Base-by-base conservation (phyloP, 2,113 vertebrate species). In the Urocolius indicus region DNA sequence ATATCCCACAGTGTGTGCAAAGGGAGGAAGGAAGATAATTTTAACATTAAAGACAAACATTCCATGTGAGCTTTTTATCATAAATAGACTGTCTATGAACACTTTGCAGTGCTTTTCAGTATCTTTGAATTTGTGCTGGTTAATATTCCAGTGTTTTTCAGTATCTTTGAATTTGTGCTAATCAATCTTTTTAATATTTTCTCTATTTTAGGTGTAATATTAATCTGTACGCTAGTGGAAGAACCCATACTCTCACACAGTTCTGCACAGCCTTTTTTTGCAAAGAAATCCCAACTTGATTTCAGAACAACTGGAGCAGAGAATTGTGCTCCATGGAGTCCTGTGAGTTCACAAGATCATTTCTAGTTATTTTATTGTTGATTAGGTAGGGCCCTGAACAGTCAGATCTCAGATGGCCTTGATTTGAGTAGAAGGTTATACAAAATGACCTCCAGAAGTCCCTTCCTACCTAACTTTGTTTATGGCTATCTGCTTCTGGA, bases 71-170 rank as follows among this genome's bases (percentile, higher is more conserved):
- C 45, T 72, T 20, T 54, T 65, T 77, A 26, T 52, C 20, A 43
- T 57, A 77, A 93, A 71, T 11, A 0, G 5, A 13, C 19, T 12
- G 4, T 9, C 7, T 69, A 5, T 38, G 46, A 54, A 36, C 1
- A 13, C 3, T 45, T 80, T 27, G 13, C 12, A 78, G 11, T 0
- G 0, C 41, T 75, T 24, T 46, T 71, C 45, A 6, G 2, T 49
- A 13, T 43, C 4, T 87, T 67, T 63, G 24, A 46, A n/a, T 58
- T 57, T 69, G 3, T 54, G 6, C n/a, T n/a, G n/a, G n/a, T n/a
- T n/a, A n/a, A n/a, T n/a, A n/a, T n/a, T 12, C 38, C 12, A 74
- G 11, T 0, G 1, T 46, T 75, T 24, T 46, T 71, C 45, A 7
- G 2, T 49, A 13, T 43, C 4, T 87, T 67, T 63, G 24, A 46